A percentile compares a stretch with the other conserved stretches of the same genome.
phyloP scores from a whole-genome alignment of 2,888 invertebrate species.

The Xanthia icteritia region DNA sequence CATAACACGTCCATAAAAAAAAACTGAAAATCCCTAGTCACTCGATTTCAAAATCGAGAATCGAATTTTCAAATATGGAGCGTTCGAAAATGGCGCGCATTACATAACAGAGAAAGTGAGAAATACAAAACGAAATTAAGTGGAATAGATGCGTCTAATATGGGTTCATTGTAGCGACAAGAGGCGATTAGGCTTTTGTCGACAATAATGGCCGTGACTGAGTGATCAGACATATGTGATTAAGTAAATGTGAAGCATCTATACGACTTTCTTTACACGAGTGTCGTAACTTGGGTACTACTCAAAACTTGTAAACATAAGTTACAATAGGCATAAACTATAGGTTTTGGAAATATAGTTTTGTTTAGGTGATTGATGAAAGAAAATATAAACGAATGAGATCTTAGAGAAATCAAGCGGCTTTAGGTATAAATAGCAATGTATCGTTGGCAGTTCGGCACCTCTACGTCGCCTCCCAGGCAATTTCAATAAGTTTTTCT shows the following conservation, averaged over 20 bases:
- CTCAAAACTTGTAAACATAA: not conserved
- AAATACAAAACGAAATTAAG: conserved; percentile 74
- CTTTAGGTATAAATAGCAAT: too few species aligned
- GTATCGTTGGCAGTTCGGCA: too few species aligned
- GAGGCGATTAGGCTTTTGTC: conserved; percentile 71
- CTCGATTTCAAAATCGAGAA: conserved; percentile 49
- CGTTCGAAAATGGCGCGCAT: conserved; percentile 64
- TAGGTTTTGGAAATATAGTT: not conserved
- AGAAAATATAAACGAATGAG: not conserved
- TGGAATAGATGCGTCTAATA: conserved; percentile 76
- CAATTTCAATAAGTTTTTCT: too few species aligned
- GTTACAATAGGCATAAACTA: too few species aligned
- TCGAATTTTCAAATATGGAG: conserved; percentile 68
- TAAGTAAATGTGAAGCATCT: conserved; percentile 59
- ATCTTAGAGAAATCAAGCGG: not conserved
- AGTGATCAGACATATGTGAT: conserved; percentile 55
- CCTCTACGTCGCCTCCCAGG: too few species aligned
- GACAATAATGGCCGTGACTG: conserved; percentile 53
- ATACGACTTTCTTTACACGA: conserved; percentile 55
- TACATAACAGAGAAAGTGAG: conserved; percentile 72
- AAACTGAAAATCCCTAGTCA: conserved; percentile 23
- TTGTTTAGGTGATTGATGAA: conserved; percentile 2
- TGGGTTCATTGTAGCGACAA: conserved; percentile 70
- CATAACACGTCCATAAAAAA: conserved; percentile 17
- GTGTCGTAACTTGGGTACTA: conserved; percentile 15